These are phyloP conservation scores for Crenuchus spilurus DNA, from an alignment of 2,797 vertebrate genomes.

Conservation along the genomic window DNA sequence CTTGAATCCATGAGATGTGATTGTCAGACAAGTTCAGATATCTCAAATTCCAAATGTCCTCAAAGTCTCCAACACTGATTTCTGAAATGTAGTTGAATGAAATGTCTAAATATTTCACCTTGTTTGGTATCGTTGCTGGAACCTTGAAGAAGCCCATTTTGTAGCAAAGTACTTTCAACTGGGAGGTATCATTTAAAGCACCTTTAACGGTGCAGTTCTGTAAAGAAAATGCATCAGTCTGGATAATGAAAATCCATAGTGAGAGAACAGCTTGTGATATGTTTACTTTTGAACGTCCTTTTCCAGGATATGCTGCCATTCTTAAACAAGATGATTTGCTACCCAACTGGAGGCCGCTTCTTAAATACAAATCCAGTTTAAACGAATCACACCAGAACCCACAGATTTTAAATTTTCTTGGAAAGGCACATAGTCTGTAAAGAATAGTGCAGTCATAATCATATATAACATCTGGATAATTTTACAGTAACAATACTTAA, in stretches of 20 bases:
- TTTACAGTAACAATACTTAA: background rate
- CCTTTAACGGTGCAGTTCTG: conserved; percentile 55
- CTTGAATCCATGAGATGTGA: conserved; percentile 44
- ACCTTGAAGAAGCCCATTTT: conserved; percentile 51
- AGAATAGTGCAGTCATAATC: background rate
- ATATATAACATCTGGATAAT: background rate
- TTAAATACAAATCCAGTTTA: background rate
- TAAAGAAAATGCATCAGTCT: conserved; percentile 49
- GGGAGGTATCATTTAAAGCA: background rate
- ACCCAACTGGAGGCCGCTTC: background rate
- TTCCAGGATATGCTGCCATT: background rate
- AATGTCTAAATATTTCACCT: conserved; percentile 54
- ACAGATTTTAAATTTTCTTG: background rate
- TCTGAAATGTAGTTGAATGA: conserved; percentile 56
- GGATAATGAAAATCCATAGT: background rate
- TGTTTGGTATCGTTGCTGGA: conserved; percentile 46
- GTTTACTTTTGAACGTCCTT: background rate
- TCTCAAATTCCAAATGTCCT: conserved; percentile 42
- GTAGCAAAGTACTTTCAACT: conserved; percentile 62
- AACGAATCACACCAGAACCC: background rate
- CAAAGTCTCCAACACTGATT: conserved; percentile 51
- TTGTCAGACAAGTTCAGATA: conserved; percentile 59
- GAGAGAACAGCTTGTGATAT: background rate
- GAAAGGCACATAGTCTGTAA: background rate
- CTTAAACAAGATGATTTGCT: background rate